phyloP scores from a whole-genome alignment of 2,113 vertebrate species.

The Nibea albiflora region DNA sequence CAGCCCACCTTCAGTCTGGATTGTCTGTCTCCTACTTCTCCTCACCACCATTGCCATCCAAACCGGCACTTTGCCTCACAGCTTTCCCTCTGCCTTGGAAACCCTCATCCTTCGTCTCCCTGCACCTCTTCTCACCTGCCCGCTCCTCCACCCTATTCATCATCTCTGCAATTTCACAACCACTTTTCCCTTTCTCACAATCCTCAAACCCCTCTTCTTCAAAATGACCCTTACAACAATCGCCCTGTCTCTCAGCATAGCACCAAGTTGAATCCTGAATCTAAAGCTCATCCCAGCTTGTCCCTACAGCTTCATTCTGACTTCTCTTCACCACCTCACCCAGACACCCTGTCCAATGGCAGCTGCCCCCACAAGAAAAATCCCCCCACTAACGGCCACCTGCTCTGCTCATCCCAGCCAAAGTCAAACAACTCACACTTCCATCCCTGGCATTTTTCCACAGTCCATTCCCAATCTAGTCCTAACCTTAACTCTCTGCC shows the following conservation, averaged over 20 bases:
- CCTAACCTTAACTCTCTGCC: constrained; percentile 44
- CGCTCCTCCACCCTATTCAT: constrained; percentile 44
- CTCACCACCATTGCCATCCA: constrained; percentile 66
- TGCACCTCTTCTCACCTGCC: constrained; percentile 50
- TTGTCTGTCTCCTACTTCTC: constrained; percentile 67
- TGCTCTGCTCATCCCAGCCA: constrained; percentile 34
- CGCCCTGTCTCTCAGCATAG: constrained; percentile 33
- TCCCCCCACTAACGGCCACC: constrained; percentile 18
- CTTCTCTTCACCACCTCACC: constrained; percentile 29
- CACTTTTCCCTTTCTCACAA: constrained; percentile 31
- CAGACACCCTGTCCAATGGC: constrained; percentile 41
- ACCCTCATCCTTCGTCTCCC: constrained; percentile 51
- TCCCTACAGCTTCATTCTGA: constrained; percentile 12
- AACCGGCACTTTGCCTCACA: constrained; percentile 74
- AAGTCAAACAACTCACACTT: constrained; percentile 41
- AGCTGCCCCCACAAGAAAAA: constrained; percentile 57
- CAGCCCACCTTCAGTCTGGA: constrained; percentile 75
- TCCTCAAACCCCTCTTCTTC: constrained; percentile 19
- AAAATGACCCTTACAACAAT: constrained; percentile 7
- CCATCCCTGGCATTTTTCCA: constrained; percentile 18
- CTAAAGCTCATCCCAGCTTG: constrained; percentile 11
- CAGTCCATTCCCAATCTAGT: constrained; percentile 41
- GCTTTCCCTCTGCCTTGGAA: constrained; percentile 72
- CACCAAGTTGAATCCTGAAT: constrained; percentile 16
- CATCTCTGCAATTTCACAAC: constrained; percentile 44